Percentiles rank a stretch among this genome's conserved stretches.
phyloP scores from a whole-genome alignment of 2,888 invertebrate genomes.

The Liposcelis brunnea region DNA sequence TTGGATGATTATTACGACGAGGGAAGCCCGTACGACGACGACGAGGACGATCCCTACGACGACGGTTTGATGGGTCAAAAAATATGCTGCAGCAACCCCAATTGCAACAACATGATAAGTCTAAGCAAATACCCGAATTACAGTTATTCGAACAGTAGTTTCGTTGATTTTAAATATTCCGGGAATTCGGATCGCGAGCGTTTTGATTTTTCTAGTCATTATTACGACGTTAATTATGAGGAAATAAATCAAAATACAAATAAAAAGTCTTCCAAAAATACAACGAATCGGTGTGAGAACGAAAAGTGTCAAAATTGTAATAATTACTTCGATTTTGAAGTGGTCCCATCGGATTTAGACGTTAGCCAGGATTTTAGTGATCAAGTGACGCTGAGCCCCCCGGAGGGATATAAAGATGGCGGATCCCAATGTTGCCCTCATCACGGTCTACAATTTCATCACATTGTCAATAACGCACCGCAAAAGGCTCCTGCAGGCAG shows the following conservation, averaged over 20 bases:
- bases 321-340: slow-evolving; percentile 19
- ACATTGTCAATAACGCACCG: too few relatives aligned
- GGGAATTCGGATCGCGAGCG: background rate
- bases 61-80: slow-evolving; percentile 10
- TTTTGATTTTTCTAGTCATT: slow-evolving; percentile 1
- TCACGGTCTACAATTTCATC: slow-evolving; percentile 5
- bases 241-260: background rate
- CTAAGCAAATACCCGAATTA: background rate
- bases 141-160: background rate
- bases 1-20: slow-evolving; percentile 38
- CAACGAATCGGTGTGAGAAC: background rate
- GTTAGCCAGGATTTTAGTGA: background rate
- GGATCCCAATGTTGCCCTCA: slow-evolving; percentile 24
- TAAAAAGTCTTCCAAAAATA: too few relatives aligned
- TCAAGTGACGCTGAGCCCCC: slow-evolving; percentile 72
- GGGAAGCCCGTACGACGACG: slow-evolving; percentile 22
- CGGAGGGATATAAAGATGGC: slow-evolving; percentile 81
- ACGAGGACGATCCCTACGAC: slow-evolving; percentile 20
- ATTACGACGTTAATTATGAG: background rate
- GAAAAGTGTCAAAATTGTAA: slow-evolving; percentile 5
- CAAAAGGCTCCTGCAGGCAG: too few relatives aligned
- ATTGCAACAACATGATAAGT: slow-evolving; percentile 4
- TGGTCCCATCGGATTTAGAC: slow-evolving; percentile 13
- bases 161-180: background rate
- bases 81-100: slow-evolving; percentile 6